Evolutionary conservation across 64 coral and sea anemone genomes (phyloP), one percentile per base, ranked within the genome.

Genomic region (Dendronephthya gigantea): DNA sequence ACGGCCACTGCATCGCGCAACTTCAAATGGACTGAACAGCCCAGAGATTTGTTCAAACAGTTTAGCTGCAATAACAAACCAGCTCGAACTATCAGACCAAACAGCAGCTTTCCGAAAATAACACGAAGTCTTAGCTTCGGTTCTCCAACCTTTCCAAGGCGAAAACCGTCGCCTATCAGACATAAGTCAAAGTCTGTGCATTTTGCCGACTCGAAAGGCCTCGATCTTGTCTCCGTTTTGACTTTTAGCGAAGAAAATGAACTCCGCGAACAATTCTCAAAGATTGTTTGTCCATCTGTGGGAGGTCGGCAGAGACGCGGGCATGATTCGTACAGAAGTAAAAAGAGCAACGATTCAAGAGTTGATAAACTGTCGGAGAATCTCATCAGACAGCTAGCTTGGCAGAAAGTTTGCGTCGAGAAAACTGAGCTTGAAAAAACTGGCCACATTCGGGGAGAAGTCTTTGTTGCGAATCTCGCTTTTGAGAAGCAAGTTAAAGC

Each of bases 331-430:
- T 5, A 23, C 55, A 62, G 25, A 23, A 27, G 8, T 62, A 22
- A 62, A 62, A 62, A 27, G 55, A 27, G 12, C 55, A 62, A n/a
- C 19, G 55, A 62, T 7, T 23, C 55, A n/a, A 5, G 25, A 22
- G 6, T 7, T 62, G 55, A 7, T 62, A 62, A 62, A 79, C 36
- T 33, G 3, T 34, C 72, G 29, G 36, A 79, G 32, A 79, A 79
- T 10, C 34, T 79, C 30, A 39, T 39, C 9, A 39, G 36, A 29
- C 72, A 39, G 15, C 32, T 79, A 39, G 72, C 30, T 35, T 79
- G 30, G 72, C 72, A 79, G 72, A 79, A 34, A 79, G 72, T 79
- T 79, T 79, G 72, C 29, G 30, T 79, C 30, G 72, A 79, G 36
- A 79, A 79, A 17, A 79, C 72, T 0, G 72, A 36, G 15, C 15